Evolutionary conservation across 2,888 invertebrate genomes (phyloP), one percentile per base, ranked within the genome.

Genomic region (Subacronicta megacephala): DNA sequence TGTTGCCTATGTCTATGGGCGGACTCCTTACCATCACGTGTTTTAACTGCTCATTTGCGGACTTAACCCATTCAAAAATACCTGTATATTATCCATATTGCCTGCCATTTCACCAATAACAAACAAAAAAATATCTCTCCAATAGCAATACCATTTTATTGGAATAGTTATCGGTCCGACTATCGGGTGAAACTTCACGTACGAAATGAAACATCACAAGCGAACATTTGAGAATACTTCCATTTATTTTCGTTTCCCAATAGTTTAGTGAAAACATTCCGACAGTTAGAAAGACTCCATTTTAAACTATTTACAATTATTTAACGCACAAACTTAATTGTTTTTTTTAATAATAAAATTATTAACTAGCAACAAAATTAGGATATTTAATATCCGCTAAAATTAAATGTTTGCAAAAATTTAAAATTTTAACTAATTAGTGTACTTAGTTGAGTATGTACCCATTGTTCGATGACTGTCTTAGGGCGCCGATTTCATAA

Each of bases 231-330:
- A 82, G 87, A 90, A 91, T 90, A 90, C 90, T 90, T 86, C 87
- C 88, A 87, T 92, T 93, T 92, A 91, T 90, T 93, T 90, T 89
- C 87, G 81, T 88, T 90, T 88, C 75, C 83, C 88, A 90, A 90
- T 90, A 90, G 79, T 90, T 90, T 83, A 90, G 78, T 90, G 89
- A 92, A 92, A 93, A 91, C 89, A 88, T 87, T 83, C 73, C 83
- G 92, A 90, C 89, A 89, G 86, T 86, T 87, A 90, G 84, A 90
- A 90, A 91, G 89, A 88, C 75, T 83, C 76, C 82, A 77, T 72
- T 85, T 85, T 83, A 85, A 88, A 89, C 85, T 91, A 91, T 92
- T 86, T 93, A 93, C 92, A 92, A 78, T 82, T 80, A 78, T 81
- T 78, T 82, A 83, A 84, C 83, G 68, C 83, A 88, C 83, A 86